Evolutionary conservation across 2,888 invertebrate species (phyloP).

Genomic region (Synanthedon vespiformis): DNA sequence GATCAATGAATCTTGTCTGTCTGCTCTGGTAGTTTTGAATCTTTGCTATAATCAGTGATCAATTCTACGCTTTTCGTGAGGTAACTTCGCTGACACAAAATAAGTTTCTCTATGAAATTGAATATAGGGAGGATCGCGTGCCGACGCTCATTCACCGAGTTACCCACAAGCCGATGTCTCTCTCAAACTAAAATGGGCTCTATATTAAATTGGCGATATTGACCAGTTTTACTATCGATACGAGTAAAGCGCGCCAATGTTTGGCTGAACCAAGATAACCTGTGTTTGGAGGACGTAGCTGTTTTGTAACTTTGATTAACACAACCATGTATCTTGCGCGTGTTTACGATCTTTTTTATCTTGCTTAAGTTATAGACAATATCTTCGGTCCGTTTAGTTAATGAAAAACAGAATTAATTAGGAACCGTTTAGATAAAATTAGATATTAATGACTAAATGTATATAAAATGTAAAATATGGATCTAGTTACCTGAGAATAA

Average conservation of each 20-base stretch:
- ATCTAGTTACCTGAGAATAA: too few species aligned
- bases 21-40: background rate
- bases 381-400: too few species aligned
- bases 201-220: slow-evolving; percentile 52
- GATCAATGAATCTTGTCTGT: too few species aligned
- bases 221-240: slow-evolving; percentile 36
- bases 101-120: slow-evolving; percentile 62
- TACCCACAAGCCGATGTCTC: slow-evolving; percentile 44
- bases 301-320: slow-evolving; percentile 31
- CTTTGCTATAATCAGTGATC: slow-evolving; percentile 20
- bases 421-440: too few species aligned
- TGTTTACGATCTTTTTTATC: background rate
- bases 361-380: too few species aligned
- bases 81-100: slow-evolving; percentile 41
- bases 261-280: slow-evolving; percentile 46
- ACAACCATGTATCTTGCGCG: background rate
- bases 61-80: slow-evolving; percentile 43
- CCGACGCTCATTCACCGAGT: slow-evolving; percentile 35
- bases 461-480: too few species aligned
- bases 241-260: slow-evolving; percentile 20
- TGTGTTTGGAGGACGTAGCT: slow-evolving; percentile 29
- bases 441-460: too few species aligned
- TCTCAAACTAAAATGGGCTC: slow-evolving; percentile 40
- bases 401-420: too few species aligned
- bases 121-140: slow-evolving; percentile 53